These are phyloP conservation scores for Gallinago jamesoni DNA, from an alignment of 2,113 vertebrate genomes.

Conservation along the genomic window DNA sequence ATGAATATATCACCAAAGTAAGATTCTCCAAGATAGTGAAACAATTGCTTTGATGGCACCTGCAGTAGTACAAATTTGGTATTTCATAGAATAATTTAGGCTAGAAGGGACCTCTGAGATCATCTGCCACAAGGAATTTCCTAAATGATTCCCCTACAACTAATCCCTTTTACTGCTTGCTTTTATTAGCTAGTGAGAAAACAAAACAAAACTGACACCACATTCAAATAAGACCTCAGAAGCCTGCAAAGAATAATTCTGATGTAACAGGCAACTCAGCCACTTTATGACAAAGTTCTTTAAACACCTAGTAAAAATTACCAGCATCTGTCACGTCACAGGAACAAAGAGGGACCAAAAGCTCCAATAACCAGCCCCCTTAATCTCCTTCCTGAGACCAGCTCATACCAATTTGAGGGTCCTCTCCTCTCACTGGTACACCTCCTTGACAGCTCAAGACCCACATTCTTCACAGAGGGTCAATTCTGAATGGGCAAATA, in stretches of 20 bases:
- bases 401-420: rapidly evolving
- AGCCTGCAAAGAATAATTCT: not conserved
- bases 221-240: not conserved
- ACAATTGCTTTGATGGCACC: not conserved
- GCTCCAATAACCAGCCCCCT: not conserved
- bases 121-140: not conserved
- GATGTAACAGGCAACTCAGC: not conserved
- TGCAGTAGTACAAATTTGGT: not conserved
- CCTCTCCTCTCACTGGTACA: not conserved
- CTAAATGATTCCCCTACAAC: not conserved
- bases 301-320: not conserved
- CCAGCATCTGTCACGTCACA: not conserved
- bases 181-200: not conserved
- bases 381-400: not conserved
- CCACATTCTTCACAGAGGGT: not conserved
- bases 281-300: not conserved
- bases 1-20: not conserved
- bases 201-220: not conserved
- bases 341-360: not conserved
- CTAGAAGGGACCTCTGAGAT: not conserved
- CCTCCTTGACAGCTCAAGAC: not conserved
- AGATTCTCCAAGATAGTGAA: not conserved
- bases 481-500: not conserved
- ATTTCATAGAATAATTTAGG: not conserved
- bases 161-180: not conserved